These are phyloP conservation scores for Ramazzottius varieornatus DNA, from an alignment of 2,888 invertebrate species.

Conservation along the genomic window DNA sequence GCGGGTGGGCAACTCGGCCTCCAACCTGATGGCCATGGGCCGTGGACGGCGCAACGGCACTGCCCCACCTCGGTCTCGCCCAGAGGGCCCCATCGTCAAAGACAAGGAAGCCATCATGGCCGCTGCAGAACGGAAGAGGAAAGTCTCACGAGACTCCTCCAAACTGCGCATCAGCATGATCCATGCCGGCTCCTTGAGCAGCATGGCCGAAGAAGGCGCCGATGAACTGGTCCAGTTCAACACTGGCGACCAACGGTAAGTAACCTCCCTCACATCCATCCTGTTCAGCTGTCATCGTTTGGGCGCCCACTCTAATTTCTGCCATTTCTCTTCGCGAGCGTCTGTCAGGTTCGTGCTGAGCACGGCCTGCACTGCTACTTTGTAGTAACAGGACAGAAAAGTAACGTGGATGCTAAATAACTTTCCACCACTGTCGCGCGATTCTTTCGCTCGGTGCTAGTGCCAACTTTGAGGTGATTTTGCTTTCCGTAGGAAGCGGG, in stretches of 20 bases:
- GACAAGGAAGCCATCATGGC: not conserved
- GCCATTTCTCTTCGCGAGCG: no score
- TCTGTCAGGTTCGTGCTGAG: no score
- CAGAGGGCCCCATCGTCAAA: not conserved
- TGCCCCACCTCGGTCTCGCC: not conserved
- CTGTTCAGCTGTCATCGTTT: no score
- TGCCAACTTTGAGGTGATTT: no score
- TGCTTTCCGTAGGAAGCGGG: no score
- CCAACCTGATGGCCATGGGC: not conserved
- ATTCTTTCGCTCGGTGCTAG: not conserved
- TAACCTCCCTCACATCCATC: no score
- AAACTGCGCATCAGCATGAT: not conserved
- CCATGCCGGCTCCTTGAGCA: constrained; percentile 1
- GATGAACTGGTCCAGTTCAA: not conserved
- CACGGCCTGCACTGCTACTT: no score
- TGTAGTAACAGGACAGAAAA: no score
- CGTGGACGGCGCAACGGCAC: not conserved
- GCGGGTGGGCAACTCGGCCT: not conserved
- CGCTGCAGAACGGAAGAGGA: not conserved
- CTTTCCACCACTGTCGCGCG: no score
- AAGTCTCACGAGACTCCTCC: not conserved
- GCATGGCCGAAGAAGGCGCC: not conserved
- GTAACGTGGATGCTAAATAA: no score
- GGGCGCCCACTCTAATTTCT: no score
- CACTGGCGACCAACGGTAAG: not conserved